These are phyloP conservation scores for Acestrorhynchus altus DNA, from an alignment of 2,797 vertebrate species.

Conservation along the genomic window DNA sequence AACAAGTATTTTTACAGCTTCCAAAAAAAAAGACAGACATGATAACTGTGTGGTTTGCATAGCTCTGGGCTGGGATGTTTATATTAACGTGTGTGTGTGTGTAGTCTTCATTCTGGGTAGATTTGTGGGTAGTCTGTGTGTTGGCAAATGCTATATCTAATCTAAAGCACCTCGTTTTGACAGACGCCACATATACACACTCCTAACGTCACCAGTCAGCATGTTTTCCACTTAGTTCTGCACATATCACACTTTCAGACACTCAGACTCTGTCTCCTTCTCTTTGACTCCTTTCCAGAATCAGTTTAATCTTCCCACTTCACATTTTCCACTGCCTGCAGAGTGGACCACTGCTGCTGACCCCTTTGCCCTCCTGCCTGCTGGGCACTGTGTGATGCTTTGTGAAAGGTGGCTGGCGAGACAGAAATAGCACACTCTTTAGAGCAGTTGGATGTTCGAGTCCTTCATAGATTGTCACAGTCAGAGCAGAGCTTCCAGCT, in stretches of 20 bases:
- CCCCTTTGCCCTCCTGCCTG: not conserved
- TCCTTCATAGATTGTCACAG: not conserved
- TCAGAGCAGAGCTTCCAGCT: not conserved
- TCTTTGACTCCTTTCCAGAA: not conserved
- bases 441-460: not conserved
- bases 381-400: not conserved
- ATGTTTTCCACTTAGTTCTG: not conserved
- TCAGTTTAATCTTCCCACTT: not conserved
- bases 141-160: not conserved
- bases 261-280: not conserved
- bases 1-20: constrained; percentile 43
- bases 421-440: not conserved
- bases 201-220: not conserved
- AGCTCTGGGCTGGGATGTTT: not conserved
- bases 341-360: not conserved
- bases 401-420: constrained; percentile 3
- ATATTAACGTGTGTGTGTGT: not conserved
- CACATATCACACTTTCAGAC: not conserved
- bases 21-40: constrained; percentile 47
- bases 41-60: not conserved
- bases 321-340: not conserved
- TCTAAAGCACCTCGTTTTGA: not conserved
- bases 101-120: not conserved
- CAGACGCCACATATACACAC: not conserved
- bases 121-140: not conserved